These are phyloP conservation scores for Oreocharis arfaki DNA, from an alignment of 2,113 vertebrate genomes.

Conservation along the genomic window DNA sequence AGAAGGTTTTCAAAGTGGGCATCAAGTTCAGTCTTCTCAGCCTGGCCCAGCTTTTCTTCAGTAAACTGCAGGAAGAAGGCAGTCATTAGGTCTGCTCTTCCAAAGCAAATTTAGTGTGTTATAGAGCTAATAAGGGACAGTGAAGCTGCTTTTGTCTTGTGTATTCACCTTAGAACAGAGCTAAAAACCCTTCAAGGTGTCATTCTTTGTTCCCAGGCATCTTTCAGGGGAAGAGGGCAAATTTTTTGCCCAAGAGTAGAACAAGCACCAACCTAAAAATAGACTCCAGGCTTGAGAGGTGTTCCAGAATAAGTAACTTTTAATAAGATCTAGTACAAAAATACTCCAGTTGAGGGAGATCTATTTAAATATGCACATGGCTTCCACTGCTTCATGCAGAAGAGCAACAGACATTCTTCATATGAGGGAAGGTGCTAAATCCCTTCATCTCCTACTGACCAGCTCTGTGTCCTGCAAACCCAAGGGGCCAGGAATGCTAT, in stretches of 20 bases:
- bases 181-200: neutral
- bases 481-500: neutral
- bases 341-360: neutral
- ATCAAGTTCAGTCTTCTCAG: conserved; percentile 91
- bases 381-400: neutral
- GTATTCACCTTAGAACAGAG: neutral
- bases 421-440: neutral
- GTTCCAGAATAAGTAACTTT: neutral
- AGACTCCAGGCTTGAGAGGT: neutral
- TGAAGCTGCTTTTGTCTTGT: neutral
- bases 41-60: conserved; percentile 92
- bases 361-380: neutral
- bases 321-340: neutral
- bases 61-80: conserved; percentile 79
- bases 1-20: conserved; percentile 90
- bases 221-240: neutral
- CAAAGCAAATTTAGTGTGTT: neutral
- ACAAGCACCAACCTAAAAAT: neutral
- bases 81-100: neutral
- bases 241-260: neutral
- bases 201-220: neutral
- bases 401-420: neutral
- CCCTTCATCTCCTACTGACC: neutral
- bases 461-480: neutral
- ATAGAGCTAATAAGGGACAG: neutral